These are phyloP conservation scores for Allobates femoralis DNA, from an alignment of 2,797 vertebrate genomes.

Conservation along the genomic window DNA sequence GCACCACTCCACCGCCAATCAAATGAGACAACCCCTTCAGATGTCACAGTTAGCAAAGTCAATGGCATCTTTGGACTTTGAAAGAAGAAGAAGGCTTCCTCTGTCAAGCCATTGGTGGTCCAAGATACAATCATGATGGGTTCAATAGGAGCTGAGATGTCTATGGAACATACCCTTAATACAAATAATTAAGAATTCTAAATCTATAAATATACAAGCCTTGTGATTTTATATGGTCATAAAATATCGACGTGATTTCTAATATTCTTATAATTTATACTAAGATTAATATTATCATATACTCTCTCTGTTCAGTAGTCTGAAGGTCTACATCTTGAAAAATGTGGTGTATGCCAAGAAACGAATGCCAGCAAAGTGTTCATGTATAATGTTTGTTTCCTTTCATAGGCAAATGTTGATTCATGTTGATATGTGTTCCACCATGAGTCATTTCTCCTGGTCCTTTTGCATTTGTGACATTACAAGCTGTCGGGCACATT, in stretches of 20 bases:
- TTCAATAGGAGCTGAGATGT: too few species aligned
- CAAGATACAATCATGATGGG: too few species aligned
- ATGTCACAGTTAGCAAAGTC: too few species aligned
- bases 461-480: constrained; percentile 39
- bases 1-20: too few species aligned
- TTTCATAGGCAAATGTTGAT: constrained; percentile 29
- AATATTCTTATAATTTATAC: not conserved
- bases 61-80: too few species aligned
- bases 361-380: not conserved
- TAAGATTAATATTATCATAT: not conserved
- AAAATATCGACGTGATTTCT: too few species aligned
- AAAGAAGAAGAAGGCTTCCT: too few species aligned
- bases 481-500: constrained; percentile 25
- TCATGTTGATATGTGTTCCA: constrained; percentile 22
- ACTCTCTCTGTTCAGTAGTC: not conserved
- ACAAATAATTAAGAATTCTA: too few species aligned
- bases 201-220: not conserved
- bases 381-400: constrained; percentile 36
- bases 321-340: constrained; percentile 5
- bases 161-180: too few species aligned
- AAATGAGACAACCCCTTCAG: too few species aligned
- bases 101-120: too few species aligned
- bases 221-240: not conserved
- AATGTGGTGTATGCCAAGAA: not conserved
- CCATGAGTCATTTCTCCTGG: constrained; percentile 34